These are phyloP conservation scores for Turdus rufiventris DNA, from an alignment of 2,113 vertebrate species.

Conservation along the genomic window DNA sequence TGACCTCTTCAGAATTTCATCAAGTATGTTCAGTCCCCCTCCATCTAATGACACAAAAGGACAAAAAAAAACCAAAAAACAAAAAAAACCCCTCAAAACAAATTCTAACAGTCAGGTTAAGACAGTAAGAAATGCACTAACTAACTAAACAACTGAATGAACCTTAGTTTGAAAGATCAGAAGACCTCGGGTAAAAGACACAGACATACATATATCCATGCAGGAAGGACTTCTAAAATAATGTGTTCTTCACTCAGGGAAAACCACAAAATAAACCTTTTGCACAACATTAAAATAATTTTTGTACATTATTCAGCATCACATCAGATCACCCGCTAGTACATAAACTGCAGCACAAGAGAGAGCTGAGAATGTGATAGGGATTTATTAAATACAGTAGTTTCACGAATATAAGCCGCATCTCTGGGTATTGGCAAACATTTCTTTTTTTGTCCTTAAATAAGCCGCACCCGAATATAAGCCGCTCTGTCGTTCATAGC, in stretches of 20 bases:
- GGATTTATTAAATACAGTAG: neutral
- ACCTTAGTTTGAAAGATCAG: neutral
- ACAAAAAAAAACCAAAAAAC: too few species aligned
- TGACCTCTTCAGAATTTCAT: neutral
- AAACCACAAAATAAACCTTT: neutral
- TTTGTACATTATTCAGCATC: neutral
- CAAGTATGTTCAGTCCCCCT: neutral
- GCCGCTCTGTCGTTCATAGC: too few species aligned
- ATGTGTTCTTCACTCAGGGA: neutral
- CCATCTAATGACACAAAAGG: neutral
- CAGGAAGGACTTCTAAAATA: neutral
- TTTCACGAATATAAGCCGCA: too few species aligned
- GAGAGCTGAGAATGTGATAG: neutral
- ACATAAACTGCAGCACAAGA: neutral
- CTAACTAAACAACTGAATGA: neutral
- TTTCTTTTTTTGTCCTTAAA: too few species aligned
- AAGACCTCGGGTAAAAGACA: neutral
- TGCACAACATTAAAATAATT: neutral
- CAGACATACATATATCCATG: neutral
- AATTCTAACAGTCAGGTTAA: neutral
- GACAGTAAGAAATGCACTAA: neutral
- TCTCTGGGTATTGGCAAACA: too few species aligned
- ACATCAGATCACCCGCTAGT: accelerated
- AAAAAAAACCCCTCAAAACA: too few species aligned
- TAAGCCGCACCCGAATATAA: too few species aligned